phyloP scores from a whole-genome alignment of 2,113 vertebrate species.

The Tragelaphus imberbis region DNA sequence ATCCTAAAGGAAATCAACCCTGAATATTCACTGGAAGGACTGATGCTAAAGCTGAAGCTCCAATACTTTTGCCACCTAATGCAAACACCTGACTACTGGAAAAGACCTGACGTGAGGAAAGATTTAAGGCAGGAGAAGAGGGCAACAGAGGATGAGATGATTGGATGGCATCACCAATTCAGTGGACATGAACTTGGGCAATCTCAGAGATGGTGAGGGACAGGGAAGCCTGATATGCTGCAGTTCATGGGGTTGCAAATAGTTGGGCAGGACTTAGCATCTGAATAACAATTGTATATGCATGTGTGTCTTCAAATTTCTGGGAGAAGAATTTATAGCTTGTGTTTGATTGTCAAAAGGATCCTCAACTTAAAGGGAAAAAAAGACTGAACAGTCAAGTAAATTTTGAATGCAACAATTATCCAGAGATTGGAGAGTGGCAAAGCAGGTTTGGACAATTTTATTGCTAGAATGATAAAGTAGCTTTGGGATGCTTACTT shows the following conservation, averaged over 20 bases:
- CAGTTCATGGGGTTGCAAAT: background rate
- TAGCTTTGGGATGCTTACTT: background rate
- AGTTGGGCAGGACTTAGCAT: background rate
- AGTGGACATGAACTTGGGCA: background rate
- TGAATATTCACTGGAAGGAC: background rate
- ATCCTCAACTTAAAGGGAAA: background rate
- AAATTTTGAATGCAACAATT: background rate
- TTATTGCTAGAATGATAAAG: conserved; percentile 18
- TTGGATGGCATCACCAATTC: background rate
- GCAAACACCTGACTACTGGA: background rate
- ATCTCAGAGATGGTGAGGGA: background rate
- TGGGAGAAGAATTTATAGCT: background rate
- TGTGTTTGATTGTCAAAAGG: background rate
- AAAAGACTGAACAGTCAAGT: background rate
- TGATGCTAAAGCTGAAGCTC: background rate
- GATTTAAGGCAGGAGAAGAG: background rate
- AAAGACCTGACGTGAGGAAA: background rate
- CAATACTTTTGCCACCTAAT: background rate
- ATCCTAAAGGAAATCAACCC: background rate
- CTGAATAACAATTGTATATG: background rate
- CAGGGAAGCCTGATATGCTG: background rate
- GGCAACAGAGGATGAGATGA: background rate
- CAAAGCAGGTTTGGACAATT: background rate
- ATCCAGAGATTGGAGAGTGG: background rate
- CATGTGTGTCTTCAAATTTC: background rate